Conservation (phyloP, 2,797 vertebrate genomes). For the Lagorchestes hirsutus region DNA sequence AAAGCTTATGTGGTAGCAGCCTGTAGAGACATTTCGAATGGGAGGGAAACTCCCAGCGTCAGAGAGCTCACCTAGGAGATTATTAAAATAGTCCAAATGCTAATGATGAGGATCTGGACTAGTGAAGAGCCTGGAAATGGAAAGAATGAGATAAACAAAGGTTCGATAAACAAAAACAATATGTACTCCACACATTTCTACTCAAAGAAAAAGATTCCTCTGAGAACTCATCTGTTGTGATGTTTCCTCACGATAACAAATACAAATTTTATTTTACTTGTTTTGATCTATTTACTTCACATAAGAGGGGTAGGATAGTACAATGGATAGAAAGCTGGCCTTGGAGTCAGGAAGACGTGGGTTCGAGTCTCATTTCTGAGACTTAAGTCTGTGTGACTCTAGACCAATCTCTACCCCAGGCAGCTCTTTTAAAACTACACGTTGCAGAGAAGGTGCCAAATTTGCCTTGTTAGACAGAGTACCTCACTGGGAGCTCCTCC, state of each 20-base stretch:
- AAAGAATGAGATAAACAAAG: neutral
- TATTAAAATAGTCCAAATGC: neutral
- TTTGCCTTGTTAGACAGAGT: neutral
- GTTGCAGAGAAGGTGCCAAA: neutral
- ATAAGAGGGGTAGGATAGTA: neutral
- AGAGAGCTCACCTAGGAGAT: neutral
- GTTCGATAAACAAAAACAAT: neutral
- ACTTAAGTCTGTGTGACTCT: neutral
- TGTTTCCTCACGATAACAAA: neutral
- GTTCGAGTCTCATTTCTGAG: neutral
- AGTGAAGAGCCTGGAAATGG: neutral
- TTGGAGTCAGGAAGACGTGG: neutral
- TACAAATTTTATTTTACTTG: neutral
- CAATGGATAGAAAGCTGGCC: neutral
- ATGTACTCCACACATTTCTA: neutral
- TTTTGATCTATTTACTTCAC: neutral
- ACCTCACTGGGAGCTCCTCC: neutral
- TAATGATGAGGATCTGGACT: neutral
- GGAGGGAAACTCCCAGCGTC: neutral
- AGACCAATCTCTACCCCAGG: neutral
- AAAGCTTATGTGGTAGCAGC: too few species aligned
- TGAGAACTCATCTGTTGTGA: neutral
- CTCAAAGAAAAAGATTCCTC: neutral
- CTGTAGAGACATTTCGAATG: too few species aligned
- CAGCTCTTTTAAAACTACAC: neutral